Conservation (phyloP, 2,797 vertebrate genomes). For the Meriones psammophilus region DNA sequence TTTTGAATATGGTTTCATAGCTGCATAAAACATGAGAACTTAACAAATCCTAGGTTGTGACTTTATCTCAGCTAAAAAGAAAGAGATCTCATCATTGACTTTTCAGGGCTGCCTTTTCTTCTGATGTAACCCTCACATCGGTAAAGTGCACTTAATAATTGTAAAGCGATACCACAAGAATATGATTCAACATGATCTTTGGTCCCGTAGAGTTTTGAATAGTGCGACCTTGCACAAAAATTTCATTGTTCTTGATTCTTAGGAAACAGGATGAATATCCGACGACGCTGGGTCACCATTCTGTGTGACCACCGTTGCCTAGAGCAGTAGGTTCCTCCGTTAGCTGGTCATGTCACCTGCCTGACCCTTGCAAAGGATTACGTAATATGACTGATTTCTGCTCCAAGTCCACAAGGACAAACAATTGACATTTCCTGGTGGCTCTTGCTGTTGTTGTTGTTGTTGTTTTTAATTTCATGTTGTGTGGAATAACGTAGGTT, state of each 20-base stretch:
- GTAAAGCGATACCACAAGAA: not conserved
- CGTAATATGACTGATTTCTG: not conserved
- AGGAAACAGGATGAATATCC: not conserved
- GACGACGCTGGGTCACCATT: not conserved
- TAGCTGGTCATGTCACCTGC: not conserved
- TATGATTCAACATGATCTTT: not conserved
- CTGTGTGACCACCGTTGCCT: not conserved
- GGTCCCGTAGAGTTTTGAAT: not conserved
- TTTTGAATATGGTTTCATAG: not conserved
- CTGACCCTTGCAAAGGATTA: not conserved
- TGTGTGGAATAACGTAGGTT: not conserved
- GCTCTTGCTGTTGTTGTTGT: not conserved
- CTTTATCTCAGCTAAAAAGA: not conserved
- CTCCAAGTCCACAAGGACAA: not conserved
- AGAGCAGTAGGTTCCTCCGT: not conserved
- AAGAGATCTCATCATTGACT: not conserved
- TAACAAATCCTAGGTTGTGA: not conserved
- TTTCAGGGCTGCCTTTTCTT: not conserved
- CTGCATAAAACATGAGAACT: not conserved
- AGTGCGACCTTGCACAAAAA: not conserved
- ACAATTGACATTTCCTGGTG: not conserved
- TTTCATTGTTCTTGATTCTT: not conserved
- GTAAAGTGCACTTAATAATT: not conserved
- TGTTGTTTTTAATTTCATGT: not conserved
- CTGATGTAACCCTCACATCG: not conserved